Conservation (phyloP, 2,888 invertebrate genomes). For the Dicranocentrus wangi region DNA sequence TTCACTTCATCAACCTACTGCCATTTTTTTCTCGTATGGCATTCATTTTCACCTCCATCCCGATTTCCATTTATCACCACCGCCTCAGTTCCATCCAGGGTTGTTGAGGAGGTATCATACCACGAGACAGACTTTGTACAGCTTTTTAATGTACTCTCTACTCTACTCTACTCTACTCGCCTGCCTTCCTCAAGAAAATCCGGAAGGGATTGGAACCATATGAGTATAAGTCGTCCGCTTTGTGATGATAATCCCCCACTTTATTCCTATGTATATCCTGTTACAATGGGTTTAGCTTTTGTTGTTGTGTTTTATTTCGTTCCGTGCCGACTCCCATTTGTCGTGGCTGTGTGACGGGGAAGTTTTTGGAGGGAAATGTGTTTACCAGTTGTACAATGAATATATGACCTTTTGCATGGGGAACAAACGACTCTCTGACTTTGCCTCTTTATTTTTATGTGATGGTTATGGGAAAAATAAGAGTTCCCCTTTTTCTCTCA, state of each 20-base stretch:
- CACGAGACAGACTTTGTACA: too few relatives aligned
- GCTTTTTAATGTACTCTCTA: too few relatives aligned
- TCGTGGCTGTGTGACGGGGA: neutral
- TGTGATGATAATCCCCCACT: neutral
- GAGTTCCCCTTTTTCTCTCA: slow-evolving; percentile 37
- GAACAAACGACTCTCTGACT: slow-evolving; percentile 26
- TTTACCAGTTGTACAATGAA: slow-evolving; percentile 22
- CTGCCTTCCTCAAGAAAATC: too few relatives aligned
- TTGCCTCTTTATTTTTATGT: slow-evolving; percentile 67
- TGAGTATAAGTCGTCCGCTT: too few relatives aligned
- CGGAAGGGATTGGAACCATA: too few relatives aligned
- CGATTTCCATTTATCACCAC: too few relatives aligned
- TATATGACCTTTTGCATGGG: slow-evolving; percentile 39
- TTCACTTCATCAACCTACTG: slow-evolving; percentile 39
- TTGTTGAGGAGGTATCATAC: too few relatives aligned
- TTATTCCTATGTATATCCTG: neutral
- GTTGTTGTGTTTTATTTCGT: slow-evolving; percentile 7
- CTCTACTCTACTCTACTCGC: too few relatives aligned
- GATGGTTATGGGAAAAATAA: slow-evolving; percentile 69
- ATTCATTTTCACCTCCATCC: too few relatives aligned
- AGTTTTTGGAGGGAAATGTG: too few relatives aligned
- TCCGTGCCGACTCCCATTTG: neutral
- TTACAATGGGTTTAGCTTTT: too few relatives aligned
- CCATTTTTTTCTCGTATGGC: slow-evolving; percentile 1
- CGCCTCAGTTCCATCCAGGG: too few relatives aligned